These are phyloP conservation scores for Malurus cyaneus DNA, from an alignment of 2,113 vertebrate species.

Conservation along the genomic window DNA sequence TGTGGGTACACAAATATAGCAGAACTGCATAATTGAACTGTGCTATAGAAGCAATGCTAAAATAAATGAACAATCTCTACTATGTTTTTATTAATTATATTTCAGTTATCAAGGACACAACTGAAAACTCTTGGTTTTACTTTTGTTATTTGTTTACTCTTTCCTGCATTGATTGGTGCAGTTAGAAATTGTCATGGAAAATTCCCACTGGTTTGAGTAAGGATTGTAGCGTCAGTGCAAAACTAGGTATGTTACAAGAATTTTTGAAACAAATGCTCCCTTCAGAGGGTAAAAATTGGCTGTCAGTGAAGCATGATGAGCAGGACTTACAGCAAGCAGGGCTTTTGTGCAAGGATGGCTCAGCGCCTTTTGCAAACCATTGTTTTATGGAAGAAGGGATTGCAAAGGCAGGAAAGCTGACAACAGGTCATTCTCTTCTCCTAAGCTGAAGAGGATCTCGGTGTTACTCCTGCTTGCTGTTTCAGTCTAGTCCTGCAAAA, in stretches of 20 bases:
- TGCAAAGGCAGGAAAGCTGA: not conserved
- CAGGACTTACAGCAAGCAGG: not conserved
- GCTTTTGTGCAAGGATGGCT: not conserved
- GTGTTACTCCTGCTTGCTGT: not conserved
- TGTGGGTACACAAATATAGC: not conserved
- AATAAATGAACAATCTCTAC: not conserved
- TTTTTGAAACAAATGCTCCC: not conserved
- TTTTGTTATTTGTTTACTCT: not conserved
- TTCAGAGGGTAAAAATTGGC: not conserved
- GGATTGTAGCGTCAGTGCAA: not conserved
- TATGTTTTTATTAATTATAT: not conserved
- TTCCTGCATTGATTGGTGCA: not conserved
- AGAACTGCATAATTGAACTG: not conserved
- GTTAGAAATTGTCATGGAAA: not conserved
- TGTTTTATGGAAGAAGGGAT: not conserved
- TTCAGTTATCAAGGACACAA: not conserved
- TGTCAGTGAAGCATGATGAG: not conserved
- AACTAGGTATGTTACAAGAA: not conserved
- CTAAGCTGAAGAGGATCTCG: not conserved
- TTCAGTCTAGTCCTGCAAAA: not conserved
- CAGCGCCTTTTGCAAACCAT: not conserved
- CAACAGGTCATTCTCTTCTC: not conserved
- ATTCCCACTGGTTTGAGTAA: not conserved
- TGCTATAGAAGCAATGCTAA: not conserved
- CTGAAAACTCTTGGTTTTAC: not conserved